Conservation (phyloP, 2,113 vertebrate species). For the Trogon melanurus region DNA sequence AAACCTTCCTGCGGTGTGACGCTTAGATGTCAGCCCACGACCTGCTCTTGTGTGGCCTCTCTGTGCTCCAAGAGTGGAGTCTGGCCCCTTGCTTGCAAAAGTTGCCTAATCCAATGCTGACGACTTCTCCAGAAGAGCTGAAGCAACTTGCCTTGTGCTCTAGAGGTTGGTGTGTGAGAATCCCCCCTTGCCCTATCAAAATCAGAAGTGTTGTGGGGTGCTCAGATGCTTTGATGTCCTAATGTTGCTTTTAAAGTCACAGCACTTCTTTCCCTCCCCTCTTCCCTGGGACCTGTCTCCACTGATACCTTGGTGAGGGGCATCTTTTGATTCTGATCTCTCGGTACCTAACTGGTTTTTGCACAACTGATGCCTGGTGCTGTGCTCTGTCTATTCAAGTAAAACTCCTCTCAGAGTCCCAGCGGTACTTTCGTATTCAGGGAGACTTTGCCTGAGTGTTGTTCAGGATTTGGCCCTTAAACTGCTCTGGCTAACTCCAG, state of each 20-base stretch:
- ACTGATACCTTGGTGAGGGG: not conserved
- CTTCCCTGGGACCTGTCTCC: not conserved
- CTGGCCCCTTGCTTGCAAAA: not conserved
- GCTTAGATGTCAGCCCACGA: not conserved
- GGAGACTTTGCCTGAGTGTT: not conserved
- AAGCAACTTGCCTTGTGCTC: not conserved
- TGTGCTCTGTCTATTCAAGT: not conserved
- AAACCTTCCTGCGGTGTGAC: not conserved
- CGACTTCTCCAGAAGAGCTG: not conserved
- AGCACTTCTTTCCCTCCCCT: not conserved
- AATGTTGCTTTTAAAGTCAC: not conserved
- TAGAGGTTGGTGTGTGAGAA: not conserved
- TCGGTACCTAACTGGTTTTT: not conserved
- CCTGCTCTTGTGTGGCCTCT: not conserved
- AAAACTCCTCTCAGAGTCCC: not conserved
- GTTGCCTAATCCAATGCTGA: constrained; percentile 8
- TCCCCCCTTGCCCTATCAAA: not conserved
- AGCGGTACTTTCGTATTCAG: not conserved
- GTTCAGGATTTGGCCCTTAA: not conserved
- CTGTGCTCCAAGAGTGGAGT: not conserved
- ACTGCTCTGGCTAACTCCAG: not conserved
- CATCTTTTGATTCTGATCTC: not conserved
- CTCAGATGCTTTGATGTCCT: not conserved
- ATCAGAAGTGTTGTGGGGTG: not conserved
- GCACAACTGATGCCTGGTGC: not conserved